Evolutionary conservation across 2,888 invertebrate species (phyloP).

Genomic region (Lycaena phlaeas): DNA sequence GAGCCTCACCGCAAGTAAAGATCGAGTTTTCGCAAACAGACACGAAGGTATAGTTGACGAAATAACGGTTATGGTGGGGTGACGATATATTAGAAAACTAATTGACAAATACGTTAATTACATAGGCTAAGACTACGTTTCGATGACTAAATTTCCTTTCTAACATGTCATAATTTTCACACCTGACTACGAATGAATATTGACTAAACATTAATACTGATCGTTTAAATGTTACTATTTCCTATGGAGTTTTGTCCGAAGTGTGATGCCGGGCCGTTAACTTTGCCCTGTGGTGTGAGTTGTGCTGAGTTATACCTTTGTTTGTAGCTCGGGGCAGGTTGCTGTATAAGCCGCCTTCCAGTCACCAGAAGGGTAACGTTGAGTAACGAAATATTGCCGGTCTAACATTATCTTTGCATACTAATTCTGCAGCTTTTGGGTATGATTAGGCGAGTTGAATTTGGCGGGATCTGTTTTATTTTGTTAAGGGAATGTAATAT

Average conservation of each 20-base stretch:
- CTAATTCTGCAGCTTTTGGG: constrained; percentile 57
- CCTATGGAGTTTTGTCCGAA: constrained; percentile 15
- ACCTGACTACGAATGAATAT: constrained; percentile 7
- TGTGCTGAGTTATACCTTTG: constrained; percentile 63
- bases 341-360: constrained; percentile 57
- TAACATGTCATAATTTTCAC: constrained; percentile 7
- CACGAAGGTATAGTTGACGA: constrained; percentile 51
- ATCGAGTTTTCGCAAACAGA: constrained; percentile 47
- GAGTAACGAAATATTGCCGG: constrained; percentile 40
- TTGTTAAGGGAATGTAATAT: constrained; percentile 20
- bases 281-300: constrained; percentile 38
- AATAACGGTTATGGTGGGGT: constrained; percentile 29
- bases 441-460: constrained; percentile 52
- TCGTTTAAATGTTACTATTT: constrained; percentile 14
- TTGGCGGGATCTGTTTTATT: constrained; percentile 48
- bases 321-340: constrained; percentile 61
- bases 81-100: not conserved
- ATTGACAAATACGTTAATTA: not conserved
- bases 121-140: not conserved
- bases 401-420: constrained; percentile 45
- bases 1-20: constrained; percentile 33
- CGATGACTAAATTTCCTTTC: constrained; percentile 6
- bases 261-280: constrained; percentile 20
- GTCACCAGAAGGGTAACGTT: constrained; percentile 68
- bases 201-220: constrained; percentile 15